Evolutionary conservation across 1,140 invertebrate species (phyloP).

Genomic region (Hermatobates lingyangjiaoensis): DNA sequence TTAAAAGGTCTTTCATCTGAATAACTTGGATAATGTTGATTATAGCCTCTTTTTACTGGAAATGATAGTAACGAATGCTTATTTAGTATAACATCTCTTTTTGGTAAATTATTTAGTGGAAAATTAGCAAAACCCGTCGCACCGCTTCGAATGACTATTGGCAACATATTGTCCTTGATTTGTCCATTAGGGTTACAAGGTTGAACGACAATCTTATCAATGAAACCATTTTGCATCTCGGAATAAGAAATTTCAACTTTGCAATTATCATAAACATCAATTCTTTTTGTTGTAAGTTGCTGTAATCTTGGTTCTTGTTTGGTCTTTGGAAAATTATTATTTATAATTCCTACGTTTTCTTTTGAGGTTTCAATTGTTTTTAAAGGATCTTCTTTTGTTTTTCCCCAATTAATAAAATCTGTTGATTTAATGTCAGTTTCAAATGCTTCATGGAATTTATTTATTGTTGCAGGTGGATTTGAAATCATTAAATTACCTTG

Average conservation of each 20-base stretch:
- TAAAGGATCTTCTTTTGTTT: background rate
- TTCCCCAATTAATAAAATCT: no score
- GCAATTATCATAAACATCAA: background rate
- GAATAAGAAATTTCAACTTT: background rate
- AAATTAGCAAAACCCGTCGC: background rate
- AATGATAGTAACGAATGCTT: background rate
- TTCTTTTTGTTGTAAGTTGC: background rate
- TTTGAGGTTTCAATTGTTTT: background rate
- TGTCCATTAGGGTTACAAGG: background rate
- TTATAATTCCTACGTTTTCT: no score
- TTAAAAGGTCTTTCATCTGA: background rate
- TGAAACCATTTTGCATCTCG: background rate
- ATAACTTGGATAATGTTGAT: background rate
- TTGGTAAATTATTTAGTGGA: background rate
- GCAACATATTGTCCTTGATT: background rate
- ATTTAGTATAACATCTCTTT: background rate
- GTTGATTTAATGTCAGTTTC: no score
- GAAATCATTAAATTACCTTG: background rate
- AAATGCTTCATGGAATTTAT: no score
- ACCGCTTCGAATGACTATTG: background rate
- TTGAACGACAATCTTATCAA: background rate
- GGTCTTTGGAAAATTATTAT: no score
- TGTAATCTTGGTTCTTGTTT: background rate
- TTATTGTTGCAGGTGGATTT: background rate
- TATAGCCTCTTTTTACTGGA: background rate